Conservation (phyloP, 2,113 vertebrate species). For the Bubo blakistoni region DNA sequence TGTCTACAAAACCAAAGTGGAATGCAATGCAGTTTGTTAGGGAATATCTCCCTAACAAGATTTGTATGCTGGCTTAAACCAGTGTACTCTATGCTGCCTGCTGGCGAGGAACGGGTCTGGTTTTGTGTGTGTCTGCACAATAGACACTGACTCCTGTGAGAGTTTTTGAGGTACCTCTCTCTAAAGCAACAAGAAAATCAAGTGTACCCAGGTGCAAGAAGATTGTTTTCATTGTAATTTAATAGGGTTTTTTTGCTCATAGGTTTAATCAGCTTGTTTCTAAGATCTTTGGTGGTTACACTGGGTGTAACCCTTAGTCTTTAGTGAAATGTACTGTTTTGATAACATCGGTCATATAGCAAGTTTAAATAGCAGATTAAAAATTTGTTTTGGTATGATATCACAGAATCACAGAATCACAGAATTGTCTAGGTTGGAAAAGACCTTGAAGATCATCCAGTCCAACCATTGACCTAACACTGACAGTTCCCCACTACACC, state of each 20-base stretch:
- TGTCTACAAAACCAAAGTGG: background rate
- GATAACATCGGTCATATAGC: rapidly evolving
- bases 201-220: background rate
- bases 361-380: background rate
- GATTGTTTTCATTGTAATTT: background rate
- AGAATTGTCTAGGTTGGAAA: too few species aligned
- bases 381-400: background rate
- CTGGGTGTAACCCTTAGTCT: background rate
- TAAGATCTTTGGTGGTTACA: background rate
- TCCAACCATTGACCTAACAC: too few species aligned
- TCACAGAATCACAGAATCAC: too few species aligned
- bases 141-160: background rate
- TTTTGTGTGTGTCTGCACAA: background rate
- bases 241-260: background rate
- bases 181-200: background rate
- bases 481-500: too few species aligned
- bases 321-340: background rate
- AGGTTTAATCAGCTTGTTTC: background rate
- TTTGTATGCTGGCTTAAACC: background rate
- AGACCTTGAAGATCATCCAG: too few species aligned
- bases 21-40: background rate
- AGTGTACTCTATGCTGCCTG: background rate
- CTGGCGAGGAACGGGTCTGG: background rate
- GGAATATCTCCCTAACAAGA: background rate
- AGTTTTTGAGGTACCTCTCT: background rate